Percentiles rank a stretch among this genome's conserved stretches.
These are phyloP conservation scores for Diploscapter pachys DNA, from an alignment of 1,140 invertebrate genomes.

Conservation along the genomic window DNA sequence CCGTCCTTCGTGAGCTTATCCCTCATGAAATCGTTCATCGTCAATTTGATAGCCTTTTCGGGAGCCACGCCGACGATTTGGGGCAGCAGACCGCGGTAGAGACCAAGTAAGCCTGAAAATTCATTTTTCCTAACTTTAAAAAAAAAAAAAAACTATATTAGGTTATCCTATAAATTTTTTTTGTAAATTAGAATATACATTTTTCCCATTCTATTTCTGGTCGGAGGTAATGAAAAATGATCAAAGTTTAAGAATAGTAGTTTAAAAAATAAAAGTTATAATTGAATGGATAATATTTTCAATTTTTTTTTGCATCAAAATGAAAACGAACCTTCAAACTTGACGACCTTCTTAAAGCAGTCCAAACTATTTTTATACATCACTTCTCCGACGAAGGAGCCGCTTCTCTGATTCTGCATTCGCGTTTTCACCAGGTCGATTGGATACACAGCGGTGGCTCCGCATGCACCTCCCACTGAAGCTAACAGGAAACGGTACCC, in stretches of 20 bases:
- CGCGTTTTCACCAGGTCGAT: conserved; percentile 96
- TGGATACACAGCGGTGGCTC: conserved; percentile 95
- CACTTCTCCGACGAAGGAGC: conserved; percentile 73
- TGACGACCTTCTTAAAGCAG: conserved; percentile 88
- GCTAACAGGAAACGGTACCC: conserved; percentile 75
- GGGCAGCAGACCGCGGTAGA: conserved; percentile 89
- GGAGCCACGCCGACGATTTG: conserved; percentile 97
- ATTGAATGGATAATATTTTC: not conserved
- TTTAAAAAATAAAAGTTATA: not conserved
- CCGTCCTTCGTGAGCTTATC: conserved; percentile 84
- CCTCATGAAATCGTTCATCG: conserved; percentile 86
- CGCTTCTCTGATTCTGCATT: conserved; percentile 85
- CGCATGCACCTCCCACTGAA: conserved; percentile 89
- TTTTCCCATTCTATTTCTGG: not conserved
- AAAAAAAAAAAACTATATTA: not conserved
- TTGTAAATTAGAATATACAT: conserved; percentile 1
- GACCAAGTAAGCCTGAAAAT: conserved; percentile 69
- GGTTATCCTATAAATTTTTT: not conserved
- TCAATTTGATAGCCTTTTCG: conserved; percentile 92
- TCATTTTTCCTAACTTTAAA: not conserved
- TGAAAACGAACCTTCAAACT: conserved; percentile 75
- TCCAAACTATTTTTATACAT: conserved; percentile 96
- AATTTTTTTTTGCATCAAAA: not conserved
- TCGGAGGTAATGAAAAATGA: too few species aligned
- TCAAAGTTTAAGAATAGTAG: too few species aligned